Evolutionary conservation across 2,888 invertebrate species (phyloP).

Genomic region (Polyploca ridens): DNA sequence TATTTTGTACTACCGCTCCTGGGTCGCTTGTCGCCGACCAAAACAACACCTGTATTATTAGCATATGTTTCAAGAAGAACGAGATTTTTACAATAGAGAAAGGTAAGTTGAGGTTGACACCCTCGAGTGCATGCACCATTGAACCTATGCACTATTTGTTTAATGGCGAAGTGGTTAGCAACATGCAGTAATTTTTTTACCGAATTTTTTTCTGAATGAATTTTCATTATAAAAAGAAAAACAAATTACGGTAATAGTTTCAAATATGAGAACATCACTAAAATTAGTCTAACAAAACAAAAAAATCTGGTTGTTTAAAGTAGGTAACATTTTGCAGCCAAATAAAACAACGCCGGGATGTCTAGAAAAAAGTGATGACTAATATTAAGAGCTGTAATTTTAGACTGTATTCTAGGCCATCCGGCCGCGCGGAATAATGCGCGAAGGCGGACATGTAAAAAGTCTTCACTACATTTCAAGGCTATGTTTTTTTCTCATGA

Average conservation of each 20-base stretch:
- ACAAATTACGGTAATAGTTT: background rate
- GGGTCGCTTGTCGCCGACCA: too few species aligned
- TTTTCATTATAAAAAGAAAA: too few species aligned
- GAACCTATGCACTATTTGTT: background rate
- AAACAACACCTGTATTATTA: too few species aligned
- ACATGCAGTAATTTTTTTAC: too few species aligned
- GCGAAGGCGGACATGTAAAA: background rate
- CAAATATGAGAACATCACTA: background rate
- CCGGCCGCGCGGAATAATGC: conserved; percentile 25
- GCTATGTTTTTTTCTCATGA: background rate
- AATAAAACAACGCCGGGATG: conserved; percentile 38
- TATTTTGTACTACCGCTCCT: too few species aligned
- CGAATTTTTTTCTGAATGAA: too few species aligned
- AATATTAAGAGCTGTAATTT: conserved; percentile 29
- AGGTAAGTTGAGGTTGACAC: too few species aligned
- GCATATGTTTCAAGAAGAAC: too few species aligned
- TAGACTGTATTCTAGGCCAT: conserved; percentile 40
- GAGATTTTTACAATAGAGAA: too few species aligned
- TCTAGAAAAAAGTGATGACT: conserved; percentile 40
- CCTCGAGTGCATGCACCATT: background rate
- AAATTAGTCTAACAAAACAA: conserved; percentile 5
- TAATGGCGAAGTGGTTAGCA: background rate
- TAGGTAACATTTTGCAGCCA: conserved; percentile 12
- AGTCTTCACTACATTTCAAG: background rate
- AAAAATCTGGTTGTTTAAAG: too few species aligned